Evolutionary conservation across 1,140 invertebrate genomes (phyloP).

Genomic region (Venustaconcha ellipsiformis): DNA sequence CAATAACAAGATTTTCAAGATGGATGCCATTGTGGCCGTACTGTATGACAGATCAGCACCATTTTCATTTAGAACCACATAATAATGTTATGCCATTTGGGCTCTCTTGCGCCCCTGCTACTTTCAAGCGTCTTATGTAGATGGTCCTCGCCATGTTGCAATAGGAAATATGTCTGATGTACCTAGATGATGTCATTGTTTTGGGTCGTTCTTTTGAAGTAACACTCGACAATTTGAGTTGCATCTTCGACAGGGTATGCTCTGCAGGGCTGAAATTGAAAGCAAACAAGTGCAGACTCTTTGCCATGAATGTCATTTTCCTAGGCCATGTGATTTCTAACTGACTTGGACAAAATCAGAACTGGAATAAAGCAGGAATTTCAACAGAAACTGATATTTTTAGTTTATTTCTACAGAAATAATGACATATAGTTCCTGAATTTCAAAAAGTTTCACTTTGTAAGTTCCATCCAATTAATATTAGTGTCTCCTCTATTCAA

Average conservation of each 20-base stretch:
- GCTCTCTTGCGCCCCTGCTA: not conserved
- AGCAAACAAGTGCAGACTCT: slow-evolving; percentile 9
- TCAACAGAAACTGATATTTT: slow-evolving; percentile 40
- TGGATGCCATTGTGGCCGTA: too few species aligned
- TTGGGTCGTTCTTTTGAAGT: slow-evolving; percentile 10
- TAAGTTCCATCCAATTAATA: slow-evolving; percentile 31
- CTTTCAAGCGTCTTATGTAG: slow-evolving; percentile 11
- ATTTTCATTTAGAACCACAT: too few species aligned
- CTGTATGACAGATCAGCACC: too few species aligned
- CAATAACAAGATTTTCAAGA: too few species aligned
- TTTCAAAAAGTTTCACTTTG: slow-evolving; percentile 28
- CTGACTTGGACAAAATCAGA: slow-evolving; percentile 44
- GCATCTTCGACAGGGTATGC: not conserved
- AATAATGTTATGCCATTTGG: too few species aligned
- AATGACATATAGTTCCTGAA: slow-evolving; percentile 41
- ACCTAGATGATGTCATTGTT: slow-evolving; percentile 16
- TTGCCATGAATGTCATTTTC: slow-evolving; percentile 5
- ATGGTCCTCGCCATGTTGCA: slow-evolving; percentile 7
- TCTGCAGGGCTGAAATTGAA: slow-evolving; percentile 11
- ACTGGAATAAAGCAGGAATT: slow-evolving; percentile 31
- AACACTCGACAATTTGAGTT: slow-evolving; percentile 8
- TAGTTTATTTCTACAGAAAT: slow-evolving; percentile 46
- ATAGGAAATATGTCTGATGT: slow-evolving; percentile 18
- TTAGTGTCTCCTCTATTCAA: slow-evolving; percentile 12
- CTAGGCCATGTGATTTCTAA: slow-evolving; percentile 3